A percentile compares a stretch with the other conserved stretches of the same genome.
Conservation (phyloP, 2,888 invertebrate species). For the Colletes collaris region DNA sequence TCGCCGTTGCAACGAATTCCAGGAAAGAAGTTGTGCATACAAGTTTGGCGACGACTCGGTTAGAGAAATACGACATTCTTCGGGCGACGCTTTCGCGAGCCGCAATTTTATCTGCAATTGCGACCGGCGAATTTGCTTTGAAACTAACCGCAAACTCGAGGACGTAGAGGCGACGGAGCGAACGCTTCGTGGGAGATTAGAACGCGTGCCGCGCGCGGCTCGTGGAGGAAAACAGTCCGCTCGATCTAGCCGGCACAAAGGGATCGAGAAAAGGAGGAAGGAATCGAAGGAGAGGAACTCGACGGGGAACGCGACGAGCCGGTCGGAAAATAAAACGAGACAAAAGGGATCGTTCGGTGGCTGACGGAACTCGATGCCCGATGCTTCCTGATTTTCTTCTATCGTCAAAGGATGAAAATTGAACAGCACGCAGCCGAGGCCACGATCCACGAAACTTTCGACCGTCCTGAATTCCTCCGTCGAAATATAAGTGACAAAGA, state of each 20-base stretch:
- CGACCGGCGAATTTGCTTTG: conserved; percentile 46
- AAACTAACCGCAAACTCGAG: conserved; percentile 47
- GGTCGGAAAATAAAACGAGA: conserved; percentile 44
- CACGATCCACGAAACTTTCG: conserved; percentile 14
- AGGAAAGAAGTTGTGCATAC: neutral
- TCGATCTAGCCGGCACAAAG: conserved; percentile 52
- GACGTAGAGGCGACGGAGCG: conserved; percentile 41
- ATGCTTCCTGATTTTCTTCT: conserved; percentile 42
- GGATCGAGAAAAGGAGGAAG: conserved; percentile 20
- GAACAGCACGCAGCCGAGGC: conserved; percentile 36
- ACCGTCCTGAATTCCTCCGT: neutral
- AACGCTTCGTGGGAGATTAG: conserved; percentile 48
- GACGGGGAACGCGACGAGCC: conserved; percentile 24
- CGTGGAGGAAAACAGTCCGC: conserved; percentile 28
- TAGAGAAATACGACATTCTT: conserved; percentile 38
- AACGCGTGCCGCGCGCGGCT: conserved; percentile 19
- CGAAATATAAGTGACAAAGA: neutral
- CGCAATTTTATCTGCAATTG: conserved; percentile 54
- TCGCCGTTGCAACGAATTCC: conserved; percentile 10
- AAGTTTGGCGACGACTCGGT: conserved; percentile 6
- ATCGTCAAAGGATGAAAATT: conserved; percentile 56
- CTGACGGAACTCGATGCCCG: conserved; percentile 23
- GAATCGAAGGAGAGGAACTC: neutral
- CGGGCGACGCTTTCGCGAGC: conserved; percentile 27
- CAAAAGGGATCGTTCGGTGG: conserved; percentile 45